Percentiles rank a stretch among this genome's conserved stretches.
These are phyloP conservation scores for Mesorhabditis spiculigera DNA, from an alignment of 2,888 invertebrate genomes.

Conservation along the genomic window DNA sequence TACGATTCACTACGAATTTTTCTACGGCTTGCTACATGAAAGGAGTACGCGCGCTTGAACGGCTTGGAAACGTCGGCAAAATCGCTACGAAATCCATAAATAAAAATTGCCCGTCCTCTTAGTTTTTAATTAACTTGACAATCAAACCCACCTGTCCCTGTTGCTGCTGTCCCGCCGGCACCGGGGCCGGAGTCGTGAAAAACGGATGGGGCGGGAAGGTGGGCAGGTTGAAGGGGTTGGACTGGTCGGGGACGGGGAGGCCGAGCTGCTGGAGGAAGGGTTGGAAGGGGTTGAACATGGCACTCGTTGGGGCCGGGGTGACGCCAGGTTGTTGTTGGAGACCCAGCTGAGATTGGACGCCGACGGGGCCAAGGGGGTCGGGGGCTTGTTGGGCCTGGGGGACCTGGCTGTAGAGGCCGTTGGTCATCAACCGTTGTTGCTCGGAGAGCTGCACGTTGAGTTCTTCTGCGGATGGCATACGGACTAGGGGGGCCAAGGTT, in stretches of 20 bases:
- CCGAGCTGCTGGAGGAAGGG: conserved; percentile 45
- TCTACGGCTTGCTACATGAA: no score
- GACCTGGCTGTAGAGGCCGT: neutral
- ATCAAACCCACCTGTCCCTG: conserved; percentile 21
- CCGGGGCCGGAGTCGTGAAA: conserved; percentile 19
- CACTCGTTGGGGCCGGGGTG: conserved; percentile 16
- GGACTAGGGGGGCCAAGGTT: conserved; percentile 34
- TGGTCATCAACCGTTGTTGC: conserved; percentile 16
- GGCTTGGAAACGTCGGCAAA: no score
- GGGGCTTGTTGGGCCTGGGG: conserved; percentile 8
- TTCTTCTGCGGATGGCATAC: conserved; percentile 25
- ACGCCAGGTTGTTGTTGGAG: conserved; percentile 7
- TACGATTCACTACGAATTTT: no score
- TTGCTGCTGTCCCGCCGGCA: conserved; percentile 17
- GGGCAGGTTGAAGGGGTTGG: conserved; percentile 37
- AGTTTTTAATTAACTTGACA: neutral
- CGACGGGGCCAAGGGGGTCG: conserved; percentile 11
- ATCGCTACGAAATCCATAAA: no score
- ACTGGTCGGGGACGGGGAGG: conserved; percentile 16
- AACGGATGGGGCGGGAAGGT: conserved; percentile 17
- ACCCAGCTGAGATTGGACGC: neutral
- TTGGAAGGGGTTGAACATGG: conserved; percentile 50
- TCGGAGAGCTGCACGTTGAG: conserved; percentile 24
- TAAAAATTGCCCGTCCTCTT: neutral
- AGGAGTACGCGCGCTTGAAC: no score